A percentile compares a stretch with the other conserved stretches of the same genome.
These are phyloP conservation scores for Loris lydekkerianus DNA, from an alignment of 2,797 vertebrate genomes.

Conservation along the genomic window DNA sequence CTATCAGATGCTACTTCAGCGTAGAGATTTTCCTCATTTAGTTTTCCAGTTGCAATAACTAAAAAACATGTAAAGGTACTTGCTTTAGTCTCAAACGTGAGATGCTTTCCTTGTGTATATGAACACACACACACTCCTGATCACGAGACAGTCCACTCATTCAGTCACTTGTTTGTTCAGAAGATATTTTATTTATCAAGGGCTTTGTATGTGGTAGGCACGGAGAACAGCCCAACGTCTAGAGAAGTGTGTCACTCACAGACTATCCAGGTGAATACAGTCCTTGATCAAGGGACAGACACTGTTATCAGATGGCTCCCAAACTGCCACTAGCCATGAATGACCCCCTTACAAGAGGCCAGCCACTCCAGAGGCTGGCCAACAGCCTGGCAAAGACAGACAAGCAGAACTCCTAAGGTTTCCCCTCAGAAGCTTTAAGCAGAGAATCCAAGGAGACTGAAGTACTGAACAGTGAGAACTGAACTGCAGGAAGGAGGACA, in stretches of 20 bases:
- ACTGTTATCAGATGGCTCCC: background rate
- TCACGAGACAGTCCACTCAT: slow-evolving; percentile 24
- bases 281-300: background rate
- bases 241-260: background rate
- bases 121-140: slow-evolving; percentile 61
- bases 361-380: background rate
- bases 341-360: background rate
- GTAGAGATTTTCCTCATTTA: slow-evolving; percentile 72
- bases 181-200: background rate
- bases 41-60: slow-evolving; percentile 77
- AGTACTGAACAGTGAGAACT: background rate
- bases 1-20: slow-evolving; percentile 40
- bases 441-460: background rate
- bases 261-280: background rate
- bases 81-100: slow-evolving; percentile 53
- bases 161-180: background rate
- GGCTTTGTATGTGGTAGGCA: background rate
- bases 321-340: background rate
- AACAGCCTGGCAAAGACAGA: background rate
- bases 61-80: slow-evolving; percentile 29
- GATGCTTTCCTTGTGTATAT: slow-evolving; percentile 36
- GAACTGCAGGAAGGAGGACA: background rate
- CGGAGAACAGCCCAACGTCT: slow-evolving; percentile 1
- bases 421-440: background rate
- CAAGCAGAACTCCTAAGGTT: slow-evolving; percentile 1